Base-by-base conservation (phyloP, 2,888 invertebrate genomes). In the Clivina fossor region DNA sequence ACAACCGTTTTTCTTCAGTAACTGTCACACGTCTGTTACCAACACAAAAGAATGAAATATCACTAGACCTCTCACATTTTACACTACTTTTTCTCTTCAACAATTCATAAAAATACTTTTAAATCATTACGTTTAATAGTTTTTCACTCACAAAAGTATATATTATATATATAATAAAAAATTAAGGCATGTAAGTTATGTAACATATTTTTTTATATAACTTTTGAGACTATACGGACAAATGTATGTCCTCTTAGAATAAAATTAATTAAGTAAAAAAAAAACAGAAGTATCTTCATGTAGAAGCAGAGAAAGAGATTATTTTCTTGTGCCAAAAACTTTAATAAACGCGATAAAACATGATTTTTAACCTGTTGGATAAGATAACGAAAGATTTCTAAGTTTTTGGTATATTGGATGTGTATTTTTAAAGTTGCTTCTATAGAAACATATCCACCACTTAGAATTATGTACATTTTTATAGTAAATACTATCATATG, bases 371-470 rank as follows among this genome's bases (percentile, higher is more conserved):
- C 16, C 9, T 16, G n/a, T 20, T 40, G 22, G 16, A 20, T 2
- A 1, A 16, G 19, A 40, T 16, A 40, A 19, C 8, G 20, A 15
- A 20, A 53, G 32, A 47, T 47, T 33, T 51, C 16, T 43, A 32
- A 19, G 51, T 53, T 53, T 53, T 53, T 53, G 44, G 44, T 53
- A 53, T 26, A 53, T 44, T 50, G 35, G 44, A 53, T 53, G 53
- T 53, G 53, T 53, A 53, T 53, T 53, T 53, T 53, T 44, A 53
- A 53, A 53, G 44, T 53, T 53, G 53, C 53, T 53, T 53, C 53
- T 53, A 53, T 53, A 53, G 53, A 53, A 18, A 53, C 53, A 53
- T 53, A 53, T 53, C 53, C 53, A 53, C 53, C 33, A 44, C 18
- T 35, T 53, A 53, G 53, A 50, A 44, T 33, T 44, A 53, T 53